phyloP scores from a whole-genome alignment of 2,888 invertebrate species.

The Thelaira solivaga region DNA sequence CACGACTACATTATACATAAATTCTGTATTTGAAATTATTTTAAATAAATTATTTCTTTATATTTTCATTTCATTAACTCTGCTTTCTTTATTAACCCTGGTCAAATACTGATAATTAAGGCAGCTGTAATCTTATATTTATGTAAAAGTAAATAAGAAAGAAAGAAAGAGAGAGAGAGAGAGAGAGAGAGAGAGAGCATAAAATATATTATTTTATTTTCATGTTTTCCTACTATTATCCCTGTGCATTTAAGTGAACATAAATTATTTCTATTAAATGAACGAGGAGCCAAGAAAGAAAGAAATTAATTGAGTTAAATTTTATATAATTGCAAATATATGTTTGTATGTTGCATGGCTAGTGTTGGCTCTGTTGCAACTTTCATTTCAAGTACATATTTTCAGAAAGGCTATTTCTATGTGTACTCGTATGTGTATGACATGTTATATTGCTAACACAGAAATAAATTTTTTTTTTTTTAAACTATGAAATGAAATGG shows the following conservation, averaged over 20 bases:
- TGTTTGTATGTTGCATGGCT: constrained; percentile 34
- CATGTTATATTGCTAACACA: constrained; percentile 1
- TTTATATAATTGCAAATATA: constrained; percentile 41
- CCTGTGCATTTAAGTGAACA: constrained; percentile 40
- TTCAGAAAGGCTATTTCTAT: constrained; percentile 27
- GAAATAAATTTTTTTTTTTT: constrained; percentile 7
- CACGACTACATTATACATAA: too few relatives aligned
- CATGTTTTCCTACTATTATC: constrained; percentile 14
- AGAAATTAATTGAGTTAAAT: constrained; percentile 36
- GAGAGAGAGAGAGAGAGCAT: too few relatives aligned
- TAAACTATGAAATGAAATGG: constrained; percentile 1
- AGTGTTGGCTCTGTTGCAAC: constrained; percentile 1
- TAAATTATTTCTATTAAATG: constrained; percentile 32
- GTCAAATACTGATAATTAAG: constrained; percentile 21
- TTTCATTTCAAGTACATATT: constrained; percentile 39
- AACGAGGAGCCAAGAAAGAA: constrained; percentile 3
- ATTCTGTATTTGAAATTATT: not conserved
- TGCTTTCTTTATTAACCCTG: constrained; percentile 21
- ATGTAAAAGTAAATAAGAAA: not conserved
- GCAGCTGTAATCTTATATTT: not conserved
- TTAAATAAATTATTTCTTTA: not conserved
- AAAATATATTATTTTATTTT: constrained; percentile 14
- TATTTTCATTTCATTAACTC: constrained; percentile 6
- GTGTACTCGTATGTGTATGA: constrained; percentile 6
- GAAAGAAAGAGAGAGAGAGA: too few relatives aligned